Evolutionary conservation across 2,797 vertebrate species (phyloP), one percentile per base, ranked within the genome.

Genomic region (Phataginus tetradactyla): DNA sequence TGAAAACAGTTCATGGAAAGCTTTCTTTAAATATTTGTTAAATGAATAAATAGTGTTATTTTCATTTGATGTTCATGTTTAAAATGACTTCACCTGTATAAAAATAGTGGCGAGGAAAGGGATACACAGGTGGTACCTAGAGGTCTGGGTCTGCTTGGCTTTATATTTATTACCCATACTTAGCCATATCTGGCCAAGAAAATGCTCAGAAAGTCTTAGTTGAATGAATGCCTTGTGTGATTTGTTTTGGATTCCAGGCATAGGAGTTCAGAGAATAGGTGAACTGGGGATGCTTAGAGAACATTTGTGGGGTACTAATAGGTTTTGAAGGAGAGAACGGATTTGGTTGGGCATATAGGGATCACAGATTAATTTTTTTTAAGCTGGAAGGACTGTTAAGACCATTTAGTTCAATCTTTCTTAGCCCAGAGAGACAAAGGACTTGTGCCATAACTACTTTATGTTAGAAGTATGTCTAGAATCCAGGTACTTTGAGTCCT

Each of bases 21-120:
- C 83, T 91, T 96, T 88, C 63, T 88, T 92, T 93, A 97, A 93
- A 81, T 93, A 87, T 90, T 92, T 89, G 37, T 69, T 95, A 86
- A 86, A 21, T 68, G 64, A 95, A 59, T 94, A 88, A 96, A 75
- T 79, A 74, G n/a, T 83, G 12, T 77, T 61, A 23, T 93, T 93
- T 95, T 74, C 25, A 66, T 83, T 88, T 85, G 81, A n/a, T 59
- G 14, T 88, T 57, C n/a, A 3, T 61, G 39, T 93, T 95, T 93
- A 85, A 86, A 29, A 34, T 81, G 68, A 71, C 68, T 95, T 83
- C n/a, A 88, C 66, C 83, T 90, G 74, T 49, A 32, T 89, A 91
- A 86, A 92, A 91, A 85, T 42, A 80, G 39, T 29, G 49, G 78
- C 71, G 45, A 59, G 59, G 86, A 51, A 85, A 89, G 34, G 53